phyloP scores from a whole-genome alignment of 2,888 invertebrate genomes.

The Xestobium rufovillosum region DNA sequence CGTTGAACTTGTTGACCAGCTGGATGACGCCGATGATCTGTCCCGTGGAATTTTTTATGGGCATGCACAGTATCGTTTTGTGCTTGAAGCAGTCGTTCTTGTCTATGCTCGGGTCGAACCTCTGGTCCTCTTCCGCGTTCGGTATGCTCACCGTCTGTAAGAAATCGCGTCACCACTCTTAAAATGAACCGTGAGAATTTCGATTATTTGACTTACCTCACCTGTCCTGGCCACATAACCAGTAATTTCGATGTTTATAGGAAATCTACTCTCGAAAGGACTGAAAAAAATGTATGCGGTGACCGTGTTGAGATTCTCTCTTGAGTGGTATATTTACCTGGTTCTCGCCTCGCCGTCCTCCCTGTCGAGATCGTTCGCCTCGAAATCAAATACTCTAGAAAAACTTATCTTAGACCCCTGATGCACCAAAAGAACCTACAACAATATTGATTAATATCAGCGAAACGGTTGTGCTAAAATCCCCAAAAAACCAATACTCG shows the following conservation, averaged over 20 bases:
- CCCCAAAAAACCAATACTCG: no score
- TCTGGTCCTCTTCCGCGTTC: slow-evolving; percentile 79
- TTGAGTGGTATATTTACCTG: slow-evolving; percentile 45
- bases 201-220: slow-evolving; percentile 59
- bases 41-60: slow-evolving; percentile 87
- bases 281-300: no score
- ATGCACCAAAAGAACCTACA: slow-evolving; percentile 79
- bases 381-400: slow-evolving; percentile 89
- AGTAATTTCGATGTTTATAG: slow-evolving; percentile 91
- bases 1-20: slow-evolving; percentile 89
- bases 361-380: slow-evolving; percentile 78
- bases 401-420: slow-evolving; percentile 88
- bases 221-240: slow-evolving; percentile 93
- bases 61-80: slow-evolving; percentile 89
- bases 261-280: slow-evolving; percentile 88
- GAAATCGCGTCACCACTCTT: slow-evolving; percentile 12
- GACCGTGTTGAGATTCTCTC: neutral
- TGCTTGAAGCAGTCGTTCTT: slow-evolving; percentile 77
- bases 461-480: no score
- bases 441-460: no score
- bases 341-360: slow-evolving; percentile 76
- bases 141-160: slow-evolving; percentile 83
- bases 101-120: slow-evolving; percentile 85
- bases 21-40: slow-evolving; percentile 90
- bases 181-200: neutral